Conservation (phyloP, 2,888 invertebrate genomes). For the Scaptomyza polygonia region DNA sequence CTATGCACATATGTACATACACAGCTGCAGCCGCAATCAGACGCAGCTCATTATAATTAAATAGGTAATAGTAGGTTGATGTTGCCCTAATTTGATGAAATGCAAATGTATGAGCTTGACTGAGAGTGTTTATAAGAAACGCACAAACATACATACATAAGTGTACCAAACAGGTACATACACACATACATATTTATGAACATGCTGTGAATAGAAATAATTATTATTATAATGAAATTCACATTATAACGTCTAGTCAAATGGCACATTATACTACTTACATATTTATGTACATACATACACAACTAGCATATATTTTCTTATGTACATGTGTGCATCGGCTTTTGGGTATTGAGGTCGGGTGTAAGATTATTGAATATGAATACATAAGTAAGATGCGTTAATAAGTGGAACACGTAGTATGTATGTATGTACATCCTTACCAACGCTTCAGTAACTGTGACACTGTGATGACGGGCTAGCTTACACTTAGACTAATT, state of each 20-base stretch:
- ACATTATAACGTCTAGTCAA: conserved; percentile 70
- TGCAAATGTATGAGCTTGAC: conserved; percentile 43
- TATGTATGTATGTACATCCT: background rate
- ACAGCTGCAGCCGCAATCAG: conserved; percentile 49
- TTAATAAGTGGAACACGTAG: conserved; percentile 15
- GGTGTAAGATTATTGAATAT: conserved; percentile 50
- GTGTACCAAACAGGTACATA: background rate
- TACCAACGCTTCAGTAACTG: conserved; percentile 25
- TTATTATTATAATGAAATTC: conserved; percentile 65
- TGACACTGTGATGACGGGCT: conserved; percentile 7
- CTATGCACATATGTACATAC: background rate
- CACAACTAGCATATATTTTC: conserved; percentile 4
- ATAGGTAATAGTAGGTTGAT: conserved; percentile 68
- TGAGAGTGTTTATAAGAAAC: conserved; percentile 58
- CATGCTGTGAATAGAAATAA: conserved; percentile 33
- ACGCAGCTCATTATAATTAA: conserved; percentile 77
- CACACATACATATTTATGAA: conserved; percentile 9
- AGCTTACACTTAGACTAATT: conserved; percentile 18
- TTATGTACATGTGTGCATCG: conserved; percentile 31
- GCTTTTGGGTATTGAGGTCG: conserved; percentile 20
- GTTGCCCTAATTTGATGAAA: conserved; percentile 68
- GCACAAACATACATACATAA: conserved; percentile 18
- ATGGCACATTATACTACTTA: conserved; percentile 41
- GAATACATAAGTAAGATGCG: conserved; percentile 16
- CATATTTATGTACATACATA: conserved; percentile 15